These are phyloP conservation scores for Actinernus sp. DNA, from an alignment of 92 coral and sea anemone species.

Conservation along the genomic window DNA sequence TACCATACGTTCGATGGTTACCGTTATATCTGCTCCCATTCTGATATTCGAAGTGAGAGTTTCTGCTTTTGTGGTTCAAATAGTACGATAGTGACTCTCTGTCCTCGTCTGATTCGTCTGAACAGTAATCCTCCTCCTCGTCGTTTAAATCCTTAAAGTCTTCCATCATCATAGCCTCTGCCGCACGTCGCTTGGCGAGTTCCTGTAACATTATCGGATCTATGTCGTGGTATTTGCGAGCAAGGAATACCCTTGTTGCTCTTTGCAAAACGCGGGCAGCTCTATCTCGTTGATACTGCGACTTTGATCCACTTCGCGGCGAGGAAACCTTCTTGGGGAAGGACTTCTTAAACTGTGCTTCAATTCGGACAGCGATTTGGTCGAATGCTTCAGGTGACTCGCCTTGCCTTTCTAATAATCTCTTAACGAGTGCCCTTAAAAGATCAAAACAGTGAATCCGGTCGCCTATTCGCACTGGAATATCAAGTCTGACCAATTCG, in stretches of 20 bases:
- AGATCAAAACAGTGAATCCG: conserved; percentile 86
- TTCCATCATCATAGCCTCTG: neutral
- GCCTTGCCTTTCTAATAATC: conserved; percentile 70
- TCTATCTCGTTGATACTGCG: conserved; percentile 11
- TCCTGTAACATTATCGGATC: conserved; percentile 20
- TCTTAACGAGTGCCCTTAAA: conserved; percentile 75
- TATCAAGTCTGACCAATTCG: conserved; percentile 69
- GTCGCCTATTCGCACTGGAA: conserved; percentile 76
- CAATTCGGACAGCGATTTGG: conserved; percentile 68
- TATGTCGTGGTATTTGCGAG: conserved; percentile 30
- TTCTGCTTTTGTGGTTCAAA: conserved; percentile 14
- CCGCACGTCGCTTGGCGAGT: conserved; percentile 19
- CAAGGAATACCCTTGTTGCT: conserved; percentile 28
- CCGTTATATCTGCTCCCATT: no score
- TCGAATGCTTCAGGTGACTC: conserved; percentile 82
- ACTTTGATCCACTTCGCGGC: conserved; percentile 12
- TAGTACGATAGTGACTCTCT: conserved; percentile 34
- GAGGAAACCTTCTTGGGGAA: conserved; percentile 21
- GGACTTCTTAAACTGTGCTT: conserved; percentile 54
- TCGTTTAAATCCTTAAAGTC: neutral
- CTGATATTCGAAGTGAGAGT: no score
- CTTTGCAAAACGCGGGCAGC: conserved; percentile 21
- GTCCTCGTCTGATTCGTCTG: conserved; percentile 37
- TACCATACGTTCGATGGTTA: no score
- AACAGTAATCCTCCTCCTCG: conserved; percentile 15